phyloP scores from a whole-genome alignment of 2,888 invertebrate species.

The Crepidodera aurea region DNA sequence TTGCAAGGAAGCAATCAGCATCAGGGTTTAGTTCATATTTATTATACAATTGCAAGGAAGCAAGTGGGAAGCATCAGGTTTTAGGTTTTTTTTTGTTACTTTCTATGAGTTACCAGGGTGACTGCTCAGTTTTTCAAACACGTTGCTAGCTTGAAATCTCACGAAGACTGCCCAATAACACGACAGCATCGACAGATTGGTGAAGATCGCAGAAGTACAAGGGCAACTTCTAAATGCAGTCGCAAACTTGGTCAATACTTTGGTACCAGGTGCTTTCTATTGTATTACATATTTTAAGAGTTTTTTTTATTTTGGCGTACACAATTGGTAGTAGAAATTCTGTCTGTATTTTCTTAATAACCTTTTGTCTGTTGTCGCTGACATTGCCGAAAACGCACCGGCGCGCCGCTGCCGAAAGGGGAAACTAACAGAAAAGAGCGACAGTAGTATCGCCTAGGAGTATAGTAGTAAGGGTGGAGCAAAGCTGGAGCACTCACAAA shows the following conservation, averaged over 20 bases:
- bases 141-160: too few species aligned
- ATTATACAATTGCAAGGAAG: neutral
- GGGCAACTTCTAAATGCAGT: neutral
- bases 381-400: too few species aligned
- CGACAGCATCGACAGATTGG: neutral
- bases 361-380: too few species aligned
- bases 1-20: neutral
- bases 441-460: constrained; percentile 6
- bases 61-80: neutral
- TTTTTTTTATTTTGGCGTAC: too few species aligned
- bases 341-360: too few species aligned
- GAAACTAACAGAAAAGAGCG: constrained; percentile 9
- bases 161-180: too few species aligned
- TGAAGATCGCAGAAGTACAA: too few species aligned
- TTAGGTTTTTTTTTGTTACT: neutral
- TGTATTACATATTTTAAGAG: too few species aligned
- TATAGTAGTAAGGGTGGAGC: constrained; percentile 16
- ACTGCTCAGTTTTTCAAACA: too few species aligned
- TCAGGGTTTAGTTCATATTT: neutral
- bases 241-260: neutral
- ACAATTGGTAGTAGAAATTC: too few species aligned
- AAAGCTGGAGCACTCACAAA: constrained; percentile 52
- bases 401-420: neutral
- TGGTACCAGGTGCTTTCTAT: too few species aligned
- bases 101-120: too few species aligned